These are phyloP conservation scores for Channa maculata DNA, from an alignment of 2,113 vertebrate species.

Conservation along the genomic window DNA sequence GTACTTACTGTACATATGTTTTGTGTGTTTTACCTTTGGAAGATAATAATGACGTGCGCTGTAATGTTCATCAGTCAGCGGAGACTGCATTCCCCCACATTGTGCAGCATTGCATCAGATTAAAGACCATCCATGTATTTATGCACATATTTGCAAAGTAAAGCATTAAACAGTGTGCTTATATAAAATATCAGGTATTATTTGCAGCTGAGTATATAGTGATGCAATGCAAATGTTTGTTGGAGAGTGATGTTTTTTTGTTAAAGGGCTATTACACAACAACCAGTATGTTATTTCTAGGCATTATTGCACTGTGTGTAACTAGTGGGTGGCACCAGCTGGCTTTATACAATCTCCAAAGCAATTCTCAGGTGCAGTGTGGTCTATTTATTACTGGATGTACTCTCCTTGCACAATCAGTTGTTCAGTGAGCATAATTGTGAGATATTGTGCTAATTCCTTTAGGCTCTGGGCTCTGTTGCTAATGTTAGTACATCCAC, in stretches of 20 bases:
- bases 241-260: not conserved
- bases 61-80: not conserved
- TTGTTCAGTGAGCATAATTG: not conserved
- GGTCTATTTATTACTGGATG: not conserved
- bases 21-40: not conserved
- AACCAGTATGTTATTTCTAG: not conserved
- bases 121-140: not conserved
- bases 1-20: no score
- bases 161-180: not conserved
- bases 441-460: not conserved
- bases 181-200: not conserved
- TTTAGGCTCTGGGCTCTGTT: not conserved
- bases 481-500: not conserved
- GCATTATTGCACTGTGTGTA: not conserved
- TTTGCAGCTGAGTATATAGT: not conserved
- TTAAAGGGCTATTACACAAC: not conserved
- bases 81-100: not conserved
- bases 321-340: conserved; percentile 27
- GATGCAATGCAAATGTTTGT: not conserved
- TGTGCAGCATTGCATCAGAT: not conserved
- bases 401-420: not conserved
- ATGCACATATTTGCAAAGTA: not conserved
- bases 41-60: not conserved
- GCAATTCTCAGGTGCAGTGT: conserved; percentile 8
- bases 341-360: conserved; percentile 22